phyloP scores from a whole-genome alignment of 2,797 vertebrate species.

The Podarcis lilfordi region DNA sequence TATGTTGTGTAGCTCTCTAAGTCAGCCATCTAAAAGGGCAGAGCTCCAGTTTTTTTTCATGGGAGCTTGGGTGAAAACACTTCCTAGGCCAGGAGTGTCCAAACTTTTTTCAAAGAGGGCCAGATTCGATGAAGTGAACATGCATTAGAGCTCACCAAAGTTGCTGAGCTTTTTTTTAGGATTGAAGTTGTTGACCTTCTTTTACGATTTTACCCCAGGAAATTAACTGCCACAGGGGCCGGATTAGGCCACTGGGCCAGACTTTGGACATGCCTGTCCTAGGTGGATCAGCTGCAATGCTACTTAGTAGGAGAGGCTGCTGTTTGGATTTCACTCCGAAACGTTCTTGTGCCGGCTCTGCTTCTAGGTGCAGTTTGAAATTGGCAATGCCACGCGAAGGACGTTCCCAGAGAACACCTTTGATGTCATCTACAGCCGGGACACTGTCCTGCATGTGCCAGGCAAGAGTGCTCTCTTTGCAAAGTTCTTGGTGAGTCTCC shows the following conservation, averaged over 20 bases:
- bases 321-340: background rate
- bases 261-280: too few species aligned
- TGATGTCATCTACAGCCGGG: conserved; percentile 87
- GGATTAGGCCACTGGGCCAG: too few species aligned
- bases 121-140: too few species aligned
- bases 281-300: background rate
- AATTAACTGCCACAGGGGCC: too few species aligned
- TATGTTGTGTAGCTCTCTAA: too few species aligned
- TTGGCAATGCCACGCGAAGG: conserved; percentile 85
- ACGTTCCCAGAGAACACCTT: conserved; percentile 80
- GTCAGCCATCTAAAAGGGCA: too few species aligned
- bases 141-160: too few species aligned
- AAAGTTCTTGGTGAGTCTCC: conserved; percentile 80
- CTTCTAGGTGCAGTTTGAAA: conserved; percentile 85
- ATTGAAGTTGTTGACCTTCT: too few species aligned
- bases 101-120: too few species aligned
- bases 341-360: background rate
- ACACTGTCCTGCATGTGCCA: conserved; percentile 86
- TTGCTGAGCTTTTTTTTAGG: too few species aligned
- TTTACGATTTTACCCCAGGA: too few species aligned
- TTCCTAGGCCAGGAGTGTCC: background rate
- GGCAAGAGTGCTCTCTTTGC: conserved; percentile 84
- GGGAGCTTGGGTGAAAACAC: background rate
- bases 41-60: background rate
- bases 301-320: background rate